Base-by-base conservation (phyloP, 2,113 vertebrate species). In the Bufo bufo region DNA sequence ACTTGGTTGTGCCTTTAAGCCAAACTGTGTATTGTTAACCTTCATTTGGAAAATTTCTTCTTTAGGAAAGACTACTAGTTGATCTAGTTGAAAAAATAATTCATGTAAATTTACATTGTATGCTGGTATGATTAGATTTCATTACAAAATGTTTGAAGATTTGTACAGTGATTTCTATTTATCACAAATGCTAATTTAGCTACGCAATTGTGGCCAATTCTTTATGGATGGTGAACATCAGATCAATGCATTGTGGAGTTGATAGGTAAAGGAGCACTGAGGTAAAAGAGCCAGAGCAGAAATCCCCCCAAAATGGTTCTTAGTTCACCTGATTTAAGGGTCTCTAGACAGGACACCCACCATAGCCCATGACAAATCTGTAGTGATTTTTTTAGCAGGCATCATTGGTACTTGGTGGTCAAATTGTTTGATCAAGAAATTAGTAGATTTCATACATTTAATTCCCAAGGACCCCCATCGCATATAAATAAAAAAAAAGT, bases 381-480 rank as follows among this genome's bases (percentile, higher is more conserved):
- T 12, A 10, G 63, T 33, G 13, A 54, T 54, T 3, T 45, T 50
- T 52, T 49, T 23, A 71, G 14, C n/a, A 52, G 47, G 54, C 11
- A 33, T 84, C 8, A 33, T 54, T 71, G 82, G 65, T 23, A 71
- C 13, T 23, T 58, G 56, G 10, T 13, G 63, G 20, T 16, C 20
- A 71, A 54, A 14, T 4, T 16, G 52, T 61, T 58, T 33, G 63
- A 52, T 17, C 49, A 50, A 13, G 14, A 61, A n/a, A 75, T 75
- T 79, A 11, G 56, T 54, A 20, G 56, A 65, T 33, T 50, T 45
- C 77, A n/a, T 63, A 86, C 23, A 33, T 66, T 66, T 63, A 69
- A 78, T 43, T 86, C 20, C 14, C 43, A 86, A 77, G 85, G 74
- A 77, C 63, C 92, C 94, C 92, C 89, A 92, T 94, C 90, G 66